phyloP scores from a whole-genome alignment of 2,113 vertebrate genomes.

The Pontoporia blainvillei region DNA sequence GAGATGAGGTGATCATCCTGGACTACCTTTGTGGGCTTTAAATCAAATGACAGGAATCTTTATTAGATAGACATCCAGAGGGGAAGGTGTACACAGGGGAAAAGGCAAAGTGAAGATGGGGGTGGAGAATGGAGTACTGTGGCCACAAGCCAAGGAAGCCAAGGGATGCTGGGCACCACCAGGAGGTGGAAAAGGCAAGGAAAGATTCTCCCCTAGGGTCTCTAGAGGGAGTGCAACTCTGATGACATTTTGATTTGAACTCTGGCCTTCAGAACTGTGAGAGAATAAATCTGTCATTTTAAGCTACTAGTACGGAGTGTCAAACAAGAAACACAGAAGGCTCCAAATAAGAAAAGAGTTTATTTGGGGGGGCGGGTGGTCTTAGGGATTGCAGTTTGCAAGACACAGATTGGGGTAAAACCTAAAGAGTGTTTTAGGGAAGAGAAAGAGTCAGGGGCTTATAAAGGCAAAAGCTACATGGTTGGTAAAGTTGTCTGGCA shows the following conservation, averaged over 20 bases:
- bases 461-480: no score
- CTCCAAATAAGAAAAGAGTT: no score
- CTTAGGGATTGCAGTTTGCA: no score
- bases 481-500: no score
- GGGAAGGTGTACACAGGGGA: not conserved
- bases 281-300: not conserved
- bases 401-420: no score
- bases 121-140: not conserved
- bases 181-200: not conserved
- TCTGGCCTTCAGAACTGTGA: not conserved
- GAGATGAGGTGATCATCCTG: not conserved
- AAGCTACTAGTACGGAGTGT: not conserved
- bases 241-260: not conserved
- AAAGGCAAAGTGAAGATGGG: not conserved
- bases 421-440: no score
- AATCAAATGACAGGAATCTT: not conserved
- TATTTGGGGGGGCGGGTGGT: no score
- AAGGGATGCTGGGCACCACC: not conserved
- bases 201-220: not conserved
- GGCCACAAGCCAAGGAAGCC: not conserved
- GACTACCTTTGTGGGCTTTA: not conserved
- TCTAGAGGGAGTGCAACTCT: not conserved
- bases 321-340: no score
- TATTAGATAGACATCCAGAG: not conserved
- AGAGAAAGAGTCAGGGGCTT: no score